Conservation (phyloP, 2,888 invertebrate genomes). For the Pammene aurita region DNA sequence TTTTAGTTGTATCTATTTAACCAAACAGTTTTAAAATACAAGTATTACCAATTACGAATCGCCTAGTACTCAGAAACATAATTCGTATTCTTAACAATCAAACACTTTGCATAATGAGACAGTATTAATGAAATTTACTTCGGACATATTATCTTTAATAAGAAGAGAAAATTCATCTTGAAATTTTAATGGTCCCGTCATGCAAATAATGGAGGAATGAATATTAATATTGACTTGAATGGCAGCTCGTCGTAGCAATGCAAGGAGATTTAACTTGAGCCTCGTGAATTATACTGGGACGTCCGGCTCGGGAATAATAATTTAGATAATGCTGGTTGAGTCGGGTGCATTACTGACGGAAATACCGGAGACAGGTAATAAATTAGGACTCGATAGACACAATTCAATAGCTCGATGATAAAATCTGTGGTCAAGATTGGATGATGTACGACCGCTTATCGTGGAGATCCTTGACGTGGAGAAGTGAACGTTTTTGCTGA, state of each 20-base stretch:
- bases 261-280: constrained; percentile 61
- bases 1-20: too few species aligned
- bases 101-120: constrained; percentile 41
- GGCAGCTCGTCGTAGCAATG: constrained; percentile 68
- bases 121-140: constrained; percentile 61
- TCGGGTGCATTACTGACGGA: constrained; percentile 11
- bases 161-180: constrained; percentile 58
- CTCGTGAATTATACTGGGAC: constrained; percentile 44
- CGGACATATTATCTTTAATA: constrained; percentile 63
- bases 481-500: too few species aligned
- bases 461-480: too few species aligned
- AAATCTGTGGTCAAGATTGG: too few species aligned
- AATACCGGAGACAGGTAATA: not conserved
- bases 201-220: constrained; percentile 70
- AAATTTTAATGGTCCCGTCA: constrained; percentile 70
- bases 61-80: not conserved
- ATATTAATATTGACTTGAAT: constrained; percentile 73
- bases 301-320: constrained; percentile 41
- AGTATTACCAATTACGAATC: not conserved
- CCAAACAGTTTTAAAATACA: too few species aligned
- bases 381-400: not conserved
- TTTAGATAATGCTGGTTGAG: constrained; percentile 30
- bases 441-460: too few species aligned
- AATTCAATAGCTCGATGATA: not conserved
- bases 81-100: constrained; percentile 21